Percentiles rank a stretch among this genome's conserved stretches.
phyloP scores from a whole-genome alignment of 2,113 vertebrate species.

The Tupaia chinensis region DNA sequence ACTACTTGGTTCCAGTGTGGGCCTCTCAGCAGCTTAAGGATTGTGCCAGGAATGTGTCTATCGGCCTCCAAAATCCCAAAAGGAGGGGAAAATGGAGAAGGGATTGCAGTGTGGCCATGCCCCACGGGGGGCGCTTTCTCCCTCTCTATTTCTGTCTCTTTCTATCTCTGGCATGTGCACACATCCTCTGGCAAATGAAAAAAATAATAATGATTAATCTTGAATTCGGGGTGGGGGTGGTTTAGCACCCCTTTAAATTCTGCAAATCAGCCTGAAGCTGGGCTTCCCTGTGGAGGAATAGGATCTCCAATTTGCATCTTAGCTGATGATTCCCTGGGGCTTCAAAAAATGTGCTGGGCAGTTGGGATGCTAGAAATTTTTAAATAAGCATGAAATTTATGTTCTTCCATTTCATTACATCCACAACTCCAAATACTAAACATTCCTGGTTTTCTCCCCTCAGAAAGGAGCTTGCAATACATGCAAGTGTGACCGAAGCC shows the following conservation, averaged over 20 bases:
- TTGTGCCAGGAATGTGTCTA: too few species aligned
- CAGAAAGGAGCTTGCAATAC: not conserved
- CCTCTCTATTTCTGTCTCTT: too few species aligned
- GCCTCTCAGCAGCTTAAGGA: too few species aligned
- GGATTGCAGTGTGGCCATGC: too few species aligned
- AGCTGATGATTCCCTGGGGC: not conserved
- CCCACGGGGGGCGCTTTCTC: too few species aligned
- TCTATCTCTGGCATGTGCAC: too few species aligned
- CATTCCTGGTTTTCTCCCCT: not conserved
- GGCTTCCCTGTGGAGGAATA: too few species aligned
- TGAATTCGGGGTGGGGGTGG: not conserved
- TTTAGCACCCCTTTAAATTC: not conserved
- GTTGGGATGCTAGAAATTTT: not conserved
- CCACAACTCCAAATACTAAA: not conserved
- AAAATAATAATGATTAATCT: not conserved
- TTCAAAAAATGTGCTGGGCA: not conserved
- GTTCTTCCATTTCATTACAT: not conserved
- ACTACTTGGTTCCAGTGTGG: too few species aligned
- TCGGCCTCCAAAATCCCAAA: too few species aligned
- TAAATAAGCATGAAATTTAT: not conserved
- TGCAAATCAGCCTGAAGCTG: not conserved
- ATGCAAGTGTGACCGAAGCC: not conserved
- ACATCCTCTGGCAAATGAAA: too few species aligned
- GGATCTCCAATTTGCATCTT: too few species aligned
- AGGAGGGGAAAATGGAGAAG: too few species aligned